Base-by-base conservation (phyloP, 2,888 invertebrate species). In the Fragum fragum region DNA sequence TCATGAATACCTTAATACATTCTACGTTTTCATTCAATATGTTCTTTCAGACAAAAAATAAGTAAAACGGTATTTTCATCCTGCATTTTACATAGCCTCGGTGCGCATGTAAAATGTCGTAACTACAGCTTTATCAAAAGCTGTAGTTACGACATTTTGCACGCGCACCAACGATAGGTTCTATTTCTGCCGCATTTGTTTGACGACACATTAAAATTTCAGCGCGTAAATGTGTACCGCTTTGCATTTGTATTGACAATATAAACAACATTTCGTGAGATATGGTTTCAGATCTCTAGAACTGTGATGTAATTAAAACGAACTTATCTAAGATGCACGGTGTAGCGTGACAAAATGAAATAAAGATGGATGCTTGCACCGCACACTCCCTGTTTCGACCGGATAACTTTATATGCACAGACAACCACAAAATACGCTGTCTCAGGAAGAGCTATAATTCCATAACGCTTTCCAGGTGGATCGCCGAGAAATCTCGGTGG, bases 291-390 rank as follows among this genome's bases (percentile, higher is more conserved):
- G 47, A 14, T 9, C 3, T 18, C 47, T 47, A 47, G 47, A n/a
- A 47, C 18, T 16, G 47, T 47, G 47, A 47, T 47, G 47, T 47
- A 47, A 47, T 47, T 47, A 47, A 47, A 47, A 47, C 16, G 47
- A 47, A 14, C n/a, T 16, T 57, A 57, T 57, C 57, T 57, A 26
- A 57, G 57, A 57, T 28, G 21, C 28, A 28, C 11, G 11, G 2
- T 3, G 23, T 57, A 47, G 57, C 57, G 57, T 57, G 57, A 57
- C 57, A 57, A 23, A 53, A 53, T 28, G 16, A 57, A 26, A 28
- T 47, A 47, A 47, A 18, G 47, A 47, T 47, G 47, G 28, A 23
- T 26, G 18, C 57, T 28, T 57, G 57, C 57, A 57, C 7, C 9
- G 14, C 21, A 23, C 57, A 57, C 57, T 14, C 57, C 57, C 11